phyloP scores from a whole-genome alignment of 2,113 vertebrate species.

The Blennius ocellaris region DNA sequence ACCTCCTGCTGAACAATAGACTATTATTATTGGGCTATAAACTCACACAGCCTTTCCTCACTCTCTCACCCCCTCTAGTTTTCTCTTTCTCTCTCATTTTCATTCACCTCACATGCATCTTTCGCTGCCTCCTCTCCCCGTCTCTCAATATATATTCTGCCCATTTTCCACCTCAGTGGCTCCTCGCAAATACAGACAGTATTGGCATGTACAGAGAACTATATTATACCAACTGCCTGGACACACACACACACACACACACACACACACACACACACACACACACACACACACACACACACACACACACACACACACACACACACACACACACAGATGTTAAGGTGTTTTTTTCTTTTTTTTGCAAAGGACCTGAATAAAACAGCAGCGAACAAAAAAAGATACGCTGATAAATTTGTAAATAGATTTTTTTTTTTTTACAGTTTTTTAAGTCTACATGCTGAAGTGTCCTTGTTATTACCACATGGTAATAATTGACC shows the following conservation, averaged over 20 bases:
- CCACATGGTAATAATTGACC: too few relatives aligned
- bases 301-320: not conserved
- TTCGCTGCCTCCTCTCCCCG: conserved; percentile 36
- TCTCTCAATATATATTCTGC: conserved; percentile 6
- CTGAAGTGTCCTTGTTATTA: too few relatives aligned
- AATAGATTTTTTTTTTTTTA: too few relatives aligned
- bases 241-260: not conserved
- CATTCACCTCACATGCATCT: conserved; percentile 16
- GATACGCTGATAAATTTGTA: too few relatives aligned
- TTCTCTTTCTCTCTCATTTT: not conserved
- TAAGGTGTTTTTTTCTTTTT: not conserved
- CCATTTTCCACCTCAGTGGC: conserved; percentile 51
- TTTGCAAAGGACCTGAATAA: not conserved
- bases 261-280: conserved; percentile 14
- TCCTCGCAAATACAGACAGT: conserved; percentile 35
- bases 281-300: not conserved
- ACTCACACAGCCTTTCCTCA: not conserved
- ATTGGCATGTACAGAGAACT: conserved; percentile 13
- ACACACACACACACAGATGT: conserved; percentile 5
- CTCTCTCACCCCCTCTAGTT: not conserved
- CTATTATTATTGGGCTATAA: not conserved
- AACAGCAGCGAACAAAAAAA: too few relatives aligned
- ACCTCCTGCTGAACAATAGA: too few relatives aligned
- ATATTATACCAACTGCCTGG: conserved; percentile 7
- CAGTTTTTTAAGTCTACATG: too few relatives aligned